Conservation (phyloP, 2,797 vertebrate genomes). For the Pachyuromys duprasi region DNA sequence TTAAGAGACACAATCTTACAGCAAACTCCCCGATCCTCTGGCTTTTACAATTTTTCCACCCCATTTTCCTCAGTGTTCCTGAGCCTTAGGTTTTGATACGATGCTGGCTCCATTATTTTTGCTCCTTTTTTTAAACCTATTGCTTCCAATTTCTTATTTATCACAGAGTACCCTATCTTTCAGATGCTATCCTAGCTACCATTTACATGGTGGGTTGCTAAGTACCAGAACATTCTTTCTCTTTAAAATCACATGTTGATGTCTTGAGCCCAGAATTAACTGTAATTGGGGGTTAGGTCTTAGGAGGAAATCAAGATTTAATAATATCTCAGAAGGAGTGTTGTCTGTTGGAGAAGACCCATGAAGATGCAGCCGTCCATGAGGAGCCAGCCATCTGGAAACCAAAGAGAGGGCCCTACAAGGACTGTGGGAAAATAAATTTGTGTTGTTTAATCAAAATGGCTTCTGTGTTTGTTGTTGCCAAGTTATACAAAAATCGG, state of each 20-base stretch:
- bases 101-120: background rate
- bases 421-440: background rate
- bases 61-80: background rate
- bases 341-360: background rate
- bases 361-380: background rate
- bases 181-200: background rate
- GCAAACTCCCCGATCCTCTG: background rate
- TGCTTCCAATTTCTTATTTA: background rate
- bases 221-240: background rate
- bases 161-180: background rate
- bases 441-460: background rate
- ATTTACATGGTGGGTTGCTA: background rate
- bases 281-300: background rate
- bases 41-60: background rate
- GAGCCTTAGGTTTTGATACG: background rate
- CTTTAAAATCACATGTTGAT: background rate
- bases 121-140: background rate
- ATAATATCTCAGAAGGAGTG: background rate
- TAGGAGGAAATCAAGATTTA: background rate
- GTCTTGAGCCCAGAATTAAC: background rate
- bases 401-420: background rate
- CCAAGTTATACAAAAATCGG: background rate
- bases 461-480: background rate
- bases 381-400: background rate
- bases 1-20: background rate